Evolutionary conservation across 1,140 invertebrate genomes (phyloP), one percentile per base, ranked within the genome.

Genomic region (Drosophila virilis): DNA sequence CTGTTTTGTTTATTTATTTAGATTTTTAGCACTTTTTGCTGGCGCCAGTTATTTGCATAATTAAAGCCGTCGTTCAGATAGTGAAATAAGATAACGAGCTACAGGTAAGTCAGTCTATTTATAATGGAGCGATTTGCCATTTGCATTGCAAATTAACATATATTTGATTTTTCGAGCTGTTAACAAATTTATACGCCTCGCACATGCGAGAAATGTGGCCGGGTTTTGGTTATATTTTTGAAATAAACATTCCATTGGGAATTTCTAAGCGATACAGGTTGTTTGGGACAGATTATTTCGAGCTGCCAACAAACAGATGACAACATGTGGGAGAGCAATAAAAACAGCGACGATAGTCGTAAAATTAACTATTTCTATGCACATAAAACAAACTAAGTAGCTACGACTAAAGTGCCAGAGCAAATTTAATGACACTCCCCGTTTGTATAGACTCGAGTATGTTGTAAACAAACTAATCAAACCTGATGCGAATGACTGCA

Each of bases 41-140:
- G 82, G 82, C 82, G 82, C 82, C 82, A 86, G 68, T 64, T 77
- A 88, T 86, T 86, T 88, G 82, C 75, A 86, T 86, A 86, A 86
- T 88, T 86, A 79, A 86, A 88, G 55, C 48, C 45, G 50, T 65
- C 67, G 42, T 17, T 37, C 54, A 67, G 78, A 86, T 86, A 72
- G 65, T 70, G 71, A 77, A 79, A 73, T 50, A 51, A 64, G 80
- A 76, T 78, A 65, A 55, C 70, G 65, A 57, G 72, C 69, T 52
- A 61, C 58, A 81, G 81, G 83, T 86, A 85, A 81, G 82, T 78
- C 74, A 52, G 55, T 59, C 70, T 60, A 68, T 73, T 66, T 59
- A 73, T 73, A 59, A 60, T 68, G 13, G 40, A 60, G 37, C 45
- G 51, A 43, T 66, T 28, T n/a, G 57, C 50, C n/a, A 83, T 82